A percentile compares a stretch with the other conserved stretches of the same genome.
Evolutionary conservation across 2,113 vertebrate genomes (phyloP).

Genomic region (Emydocephalus ijimae): DNA sequence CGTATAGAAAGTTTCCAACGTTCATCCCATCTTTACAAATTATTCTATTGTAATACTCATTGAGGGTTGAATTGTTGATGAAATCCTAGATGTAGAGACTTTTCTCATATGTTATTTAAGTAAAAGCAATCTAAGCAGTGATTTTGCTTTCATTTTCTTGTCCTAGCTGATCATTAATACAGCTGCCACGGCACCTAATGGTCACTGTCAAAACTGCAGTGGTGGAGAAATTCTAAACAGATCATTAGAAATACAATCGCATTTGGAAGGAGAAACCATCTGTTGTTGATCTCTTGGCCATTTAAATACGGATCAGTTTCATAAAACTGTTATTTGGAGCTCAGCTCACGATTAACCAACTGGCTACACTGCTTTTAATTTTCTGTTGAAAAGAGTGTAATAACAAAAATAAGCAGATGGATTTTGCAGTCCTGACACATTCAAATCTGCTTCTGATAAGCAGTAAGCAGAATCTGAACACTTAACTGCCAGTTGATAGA

Average conservation of each 20-base stretch:
- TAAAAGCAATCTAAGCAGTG: background rate
- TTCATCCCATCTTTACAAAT: background rate
- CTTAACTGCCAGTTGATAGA: background rate
- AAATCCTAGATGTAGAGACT: background rate
- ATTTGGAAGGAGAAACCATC: background rate
- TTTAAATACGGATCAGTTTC: background rate
- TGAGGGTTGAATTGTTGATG: background rate
- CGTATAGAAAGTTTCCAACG: background rate
- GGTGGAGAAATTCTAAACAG: background rate
- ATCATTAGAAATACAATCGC: background rate
- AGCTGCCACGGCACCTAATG: conserved; percentile 63
- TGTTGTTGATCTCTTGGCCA: background rate
- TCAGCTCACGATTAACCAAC: background rate
- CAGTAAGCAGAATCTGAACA: background rate
- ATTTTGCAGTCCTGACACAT: background rate
- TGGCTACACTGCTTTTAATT: background rate
- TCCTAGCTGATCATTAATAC: conserved; percentile 18
- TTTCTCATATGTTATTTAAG: background rate
- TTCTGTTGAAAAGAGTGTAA: background rate
- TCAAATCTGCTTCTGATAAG: background rate
- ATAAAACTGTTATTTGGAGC: background rate
- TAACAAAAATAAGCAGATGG: background rate
- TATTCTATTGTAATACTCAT: background rate
- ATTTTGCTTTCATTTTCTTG: background rate
- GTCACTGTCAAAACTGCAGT: conserved; percentile 42